These are phyloP conservation scores for Nylanderia fulva DNA, from an alignment of 1,140 invertebrate genomes.

Conservation along the genomic window DNA sequence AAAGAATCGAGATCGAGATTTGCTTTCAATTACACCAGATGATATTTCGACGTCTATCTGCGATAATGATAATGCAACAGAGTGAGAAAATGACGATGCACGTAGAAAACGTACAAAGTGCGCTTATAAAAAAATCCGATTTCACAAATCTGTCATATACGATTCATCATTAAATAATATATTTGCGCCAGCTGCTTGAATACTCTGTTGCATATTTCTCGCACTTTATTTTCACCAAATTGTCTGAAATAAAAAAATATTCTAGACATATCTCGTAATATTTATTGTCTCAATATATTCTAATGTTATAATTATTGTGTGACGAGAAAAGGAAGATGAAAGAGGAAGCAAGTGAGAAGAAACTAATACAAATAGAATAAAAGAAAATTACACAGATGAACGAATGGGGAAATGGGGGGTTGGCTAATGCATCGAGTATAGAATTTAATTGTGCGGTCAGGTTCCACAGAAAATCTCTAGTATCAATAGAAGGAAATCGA, in stretches of 20 bases:
- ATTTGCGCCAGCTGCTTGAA: neutral
- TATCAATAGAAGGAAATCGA: neutral
- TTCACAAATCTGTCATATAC: too few species aligned
- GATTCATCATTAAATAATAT: neutral
- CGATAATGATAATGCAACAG: slow-evolving; percentile 9
- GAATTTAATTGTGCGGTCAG: neutral
- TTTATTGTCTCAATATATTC: neutral
- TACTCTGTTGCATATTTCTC: neutral
- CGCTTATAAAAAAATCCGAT: neutral
- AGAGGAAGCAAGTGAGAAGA: neutral
- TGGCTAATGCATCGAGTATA: neutral
- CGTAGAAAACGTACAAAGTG: neutral
- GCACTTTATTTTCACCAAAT: neutral
- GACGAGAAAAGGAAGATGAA: neutral
- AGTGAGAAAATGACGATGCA: slow-evolving; percentile 14
- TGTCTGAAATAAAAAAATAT: neutral
- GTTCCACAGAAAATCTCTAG: neutral
- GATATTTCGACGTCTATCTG: neutral
- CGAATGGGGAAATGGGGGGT: neutral
- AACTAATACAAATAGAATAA: neutral
- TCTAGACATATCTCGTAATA: neutral
- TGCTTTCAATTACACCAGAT: neutral
- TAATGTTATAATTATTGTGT: neutral
- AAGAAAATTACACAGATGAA: neutral
- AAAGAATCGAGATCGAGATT: neutral